phyloP scores from a whole-genome alignment of 1,140 invertebrate species.

The Mercenaria mercenaria region DNA sequence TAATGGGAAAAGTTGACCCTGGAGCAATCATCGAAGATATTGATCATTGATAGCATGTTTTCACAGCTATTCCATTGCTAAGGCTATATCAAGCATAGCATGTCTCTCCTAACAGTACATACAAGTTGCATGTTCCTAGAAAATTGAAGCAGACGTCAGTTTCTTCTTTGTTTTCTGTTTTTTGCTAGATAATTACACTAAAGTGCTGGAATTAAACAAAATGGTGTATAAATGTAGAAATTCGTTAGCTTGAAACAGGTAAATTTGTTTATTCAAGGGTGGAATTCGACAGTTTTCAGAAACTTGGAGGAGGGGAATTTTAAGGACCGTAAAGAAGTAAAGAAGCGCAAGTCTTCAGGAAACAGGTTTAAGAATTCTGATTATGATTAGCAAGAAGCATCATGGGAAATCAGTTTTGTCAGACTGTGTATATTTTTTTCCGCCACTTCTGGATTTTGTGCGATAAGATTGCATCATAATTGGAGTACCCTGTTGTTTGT shows the following conservation, averaged over 20 bases:
- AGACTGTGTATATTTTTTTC: neutral
- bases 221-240: neutral
- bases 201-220: conserved; percentile 17
- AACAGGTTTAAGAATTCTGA: neutral
- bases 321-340: neutral
- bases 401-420: neutral
- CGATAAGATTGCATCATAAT: neutral
- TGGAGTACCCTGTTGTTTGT: neutral
- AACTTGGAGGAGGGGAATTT: neutral
- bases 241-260: neutral
- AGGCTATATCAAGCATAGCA: neutral
- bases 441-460: neutral
- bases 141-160: neutral
- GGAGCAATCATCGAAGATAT: neutral
- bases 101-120: neutral
- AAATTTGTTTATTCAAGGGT: neutral
- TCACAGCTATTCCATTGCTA: neutral
- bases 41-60: conserved; percentile 17
- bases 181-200: neutral
- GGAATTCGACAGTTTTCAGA: neutral
- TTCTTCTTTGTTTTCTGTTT: neutral
- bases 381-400: neutral
- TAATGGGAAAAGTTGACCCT: neutral
- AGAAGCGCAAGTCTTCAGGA: neutral
- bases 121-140: neutral